phyloP scores from a whole-genome alignment of 1,140 invertebrate genomes.

The Drosophila insularis region DNA sequence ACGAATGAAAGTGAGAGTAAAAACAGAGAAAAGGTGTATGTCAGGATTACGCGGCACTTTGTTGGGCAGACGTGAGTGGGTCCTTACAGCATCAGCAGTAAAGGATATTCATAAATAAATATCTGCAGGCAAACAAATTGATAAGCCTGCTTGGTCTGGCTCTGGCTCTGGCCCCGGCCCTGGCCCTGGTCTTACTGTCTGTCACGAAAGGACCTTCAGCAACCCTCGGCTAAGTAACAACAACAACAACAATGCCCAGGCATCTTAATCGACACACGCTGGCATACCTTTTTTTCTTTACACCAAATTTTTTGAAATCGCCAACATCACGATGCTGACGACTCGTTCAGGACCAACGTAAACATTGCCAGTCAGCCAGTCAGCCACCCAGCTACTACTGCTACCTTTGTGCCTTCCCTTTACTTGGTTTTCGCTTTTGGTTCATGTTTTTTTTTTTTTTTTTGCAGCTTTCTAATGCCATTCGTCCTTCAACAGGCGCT shows the following conservation, averaged over 20 bases:
- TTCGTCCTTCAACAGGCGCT: constrained; percentile 74
- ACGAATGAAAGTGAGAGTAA: background rate
- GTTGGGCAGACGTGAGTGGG: constrained; percentile 35
- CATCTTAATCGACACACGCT: constrained; percentile 74
- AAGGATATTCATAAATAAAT: constrained; percentile 81
- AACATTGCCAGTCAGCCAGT: constrained; percentile 36
- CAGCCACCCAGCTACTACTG: background rate
- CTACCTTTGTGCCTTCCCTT: constrained; percentile 52
- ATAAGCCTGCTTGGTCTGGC: constrained; percentile 56
- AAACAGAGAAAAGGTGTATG: constrained; percentile 64
- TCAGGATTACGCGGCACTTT: constrained; percentile 74
- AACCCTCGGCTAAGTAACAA: constrained; percentile 43
- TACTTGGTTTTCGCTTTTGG: background rate
- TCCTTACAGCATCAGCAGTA: constrained; percentile 24
- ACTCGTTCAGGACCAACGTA: constrained; percentile 51
- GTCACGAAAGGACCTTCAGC: constrained; percentile 45
- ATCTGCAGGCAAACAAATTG: constrained; percentile 79
- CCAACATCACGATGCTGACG: constrained; percentile 36
- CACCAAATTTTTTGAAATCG: constrained; percentile 52
- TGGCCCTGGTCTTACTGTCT: constrained; percentile 40
- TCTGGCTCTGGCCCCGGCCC: constrained; percentile 7
- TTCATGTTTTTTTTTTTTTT: background rate
- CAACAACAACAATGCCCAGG: constrained; percentile 39
- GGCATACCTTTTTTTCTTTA: constrained; percentile 60
- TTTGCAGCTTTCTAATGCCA: constrained; percentile 67